These are phyloP conservation scores for Lysiphlebus fabarum DNA, from an alignment of 1,140 invertebrate genomes.

Conservation along the genomic window DNA sequence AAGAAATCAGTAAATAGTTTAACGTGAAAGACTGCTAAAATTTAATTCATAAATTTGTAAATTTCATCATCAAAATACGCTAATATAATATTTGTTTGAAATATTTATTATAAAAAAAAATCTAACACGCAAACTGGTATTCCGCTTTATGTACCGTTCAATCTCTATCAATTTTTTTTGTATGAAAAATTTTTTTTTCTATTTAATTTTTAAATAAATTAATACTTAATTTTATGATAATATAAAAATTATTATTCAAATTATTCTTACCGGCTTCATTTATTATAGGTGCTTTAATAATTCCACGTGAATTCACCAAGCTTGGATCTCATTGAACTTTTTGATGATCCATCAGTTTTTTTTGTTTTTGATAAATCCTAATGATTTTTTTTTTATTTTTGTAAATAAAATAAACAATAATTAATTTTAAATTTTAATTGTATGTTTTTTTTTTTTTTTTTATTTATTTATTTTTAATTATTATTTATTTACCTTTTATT, in stretches of 20 bases:
- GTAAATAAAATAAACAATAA: background rate
- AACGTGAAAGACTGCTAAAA: too few relatives aligned
- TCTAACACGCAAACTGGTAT: too few relatives aligned
- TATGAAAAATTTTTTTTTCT: background rate
- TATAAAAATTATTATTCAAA: background rate
- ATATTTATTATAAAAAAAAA: too few relatives aligned
- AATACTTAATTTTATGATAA: background rate
- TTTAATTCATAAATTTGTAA: too few relatives aligned
- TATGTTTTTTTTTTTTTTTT: background rate
- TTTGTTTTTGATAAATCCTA: background rate
- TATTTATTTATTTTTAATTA: background rate
- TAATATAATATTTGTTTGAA: too few relatives aligned
- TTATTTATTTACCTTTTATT: too few relatives aligned
- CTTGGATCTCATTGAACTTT: background rate
- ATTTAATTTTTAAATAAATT: background rate
- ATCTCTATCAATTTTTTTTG: background rate
- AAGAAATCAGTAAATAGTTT: too few relatives aligned
- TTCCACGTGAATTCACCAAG: background rate
- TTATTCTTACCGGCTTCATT: slow-evolving; percentile 6
- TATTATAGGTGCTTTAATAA: background rate
- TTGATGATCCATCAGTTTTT: slow-evolving; percentile 4
- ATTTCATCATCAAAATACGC: too few relatives aligned
- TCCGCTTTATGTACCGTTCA: slow-evolving; percentile 3
- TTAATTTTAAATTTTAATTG: background rate
- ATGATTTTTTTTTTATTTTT: too few relatives aligned